Conservation (phyloP, 2,888 invertebrate species). For the Metellina segmentata region DNA sequence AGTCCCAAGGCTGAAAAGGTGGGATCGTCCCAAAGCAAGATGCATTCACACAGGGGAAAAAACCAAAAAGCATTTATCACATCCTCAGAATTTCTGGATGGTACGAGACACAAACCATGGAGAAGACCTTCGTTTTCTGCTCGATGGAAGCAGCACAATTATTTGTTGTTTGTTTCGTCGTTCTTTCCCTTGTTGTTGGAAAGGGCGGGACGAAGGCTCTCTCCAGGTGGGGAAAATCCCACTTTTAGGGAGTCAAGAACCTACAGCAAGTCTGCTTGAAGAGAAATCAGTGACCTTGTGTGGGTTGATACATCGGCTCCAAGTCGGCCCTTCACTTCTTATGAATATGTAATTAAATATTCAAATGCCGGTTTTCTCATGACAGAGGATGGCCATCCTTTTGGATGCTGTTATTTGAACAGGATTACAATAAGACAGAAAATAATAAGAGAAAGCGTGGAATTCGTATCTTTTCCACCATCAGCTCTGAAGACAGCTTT, state of each 20-base stretch:
- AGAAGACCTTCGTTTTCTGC: conserved; percentile 29
- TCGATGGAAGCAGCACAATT: conserved; percentile 18
- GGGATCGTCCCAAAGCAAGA: neutral
- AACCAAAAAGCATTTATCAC: neutral
- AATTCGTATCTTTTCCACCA: neutral
- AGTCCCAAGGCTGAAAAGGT: conserved; percentile 28
- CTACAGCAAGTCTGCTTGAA: conserved; percentile 29
- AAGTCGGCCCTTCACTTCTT: conserved; percentile 31
- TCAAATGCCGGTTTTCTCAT: conserved; percentile 15
- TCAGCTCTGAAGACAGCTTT: neutral
- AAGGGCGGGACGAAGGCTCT: conserved; percentile 20
- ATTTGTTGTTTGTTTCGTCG: conserved; percentile 21
- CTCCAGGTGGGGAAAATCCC: conserved; percentile 46
- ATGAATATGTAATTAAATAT: conserved; percentile 56
- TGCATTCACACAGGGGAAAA: neutral
- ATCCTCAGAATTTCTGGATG: conserved; percentile 20
- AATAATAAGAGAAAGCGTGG: neutral
- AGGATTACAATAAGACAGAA: neutral
- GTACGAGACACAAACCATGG: neutral
- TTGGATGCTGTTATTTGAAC: neutral
- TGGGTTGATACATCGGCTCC: conserved; percentile 51
- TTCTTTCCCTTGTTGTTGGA: neutral
- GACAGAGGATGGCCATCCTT: conserved; percentile 1
- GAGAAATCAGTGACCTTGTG: conserved; percentile 59
- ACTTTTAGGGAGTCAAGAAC: conserved; percentile 44